Base-by-base conservation (phyloP, 2,888 invertebrate species). In the Lasioglossum marginatum region DNA sequence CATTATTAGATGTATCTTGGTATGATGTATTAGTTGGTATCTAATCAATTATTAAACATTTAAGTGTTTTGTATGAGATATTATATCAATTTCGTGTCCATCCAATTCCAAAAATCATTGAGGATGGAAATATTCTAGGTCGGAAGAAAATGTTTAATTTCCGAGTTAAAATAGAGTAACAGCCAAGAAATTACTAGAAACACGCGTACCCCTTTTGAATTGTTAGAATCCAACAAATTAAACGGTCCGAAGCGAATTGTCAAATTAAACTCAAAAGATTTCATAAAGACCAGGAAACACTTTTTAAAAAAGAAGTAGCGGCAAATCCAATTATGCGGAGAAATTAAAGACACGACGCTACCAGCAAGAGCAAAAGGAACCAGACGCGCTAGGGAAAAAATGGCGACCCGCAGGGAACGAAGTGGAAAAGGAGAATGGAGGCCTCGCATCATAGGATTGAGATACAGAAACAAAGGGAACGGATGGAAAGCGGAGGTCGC, bases 391-490 rank as follows among this genome's bases (percentile, higher is more conserved):
- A 52, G 52, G 3, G 52, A 52, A 52, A 52, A 52, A 52, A 52
- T 52, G 52, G 52, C 52, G 52, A 52, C n/a, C 52, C 23, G n/a
- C 52, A 23, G 52, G 52, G 52, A 52, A 52, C 8, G 52, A 52
- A 52, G 52, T 52, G 23, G 52, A 52, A 52, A 52, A 52, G 52
- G 57, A 57, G 74, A 14, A 43, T 34, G n/a, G 16, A 40, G 40
- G n/a, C 34, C n/a, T 34, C 23, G 37, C 23, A 14, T 37, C 23
- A 6, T n/a, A 45, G 60, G 23, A 60, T 71, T 12, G 70, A 71
- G 27, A 40, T 16, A 12, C 37, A 63, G 34, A 82, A 82, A 76
- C 72, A 83, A 72, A 40, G 40, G 52, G 34, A 34, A 31, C 14
- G 68, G 16, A 45, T 66, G 60, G 19, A 63, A 23, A 57, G 31